phyloP scores from a whole-genome alignment of 2,797 vertebrate species.

The Rachycentron canadum region DNA sequence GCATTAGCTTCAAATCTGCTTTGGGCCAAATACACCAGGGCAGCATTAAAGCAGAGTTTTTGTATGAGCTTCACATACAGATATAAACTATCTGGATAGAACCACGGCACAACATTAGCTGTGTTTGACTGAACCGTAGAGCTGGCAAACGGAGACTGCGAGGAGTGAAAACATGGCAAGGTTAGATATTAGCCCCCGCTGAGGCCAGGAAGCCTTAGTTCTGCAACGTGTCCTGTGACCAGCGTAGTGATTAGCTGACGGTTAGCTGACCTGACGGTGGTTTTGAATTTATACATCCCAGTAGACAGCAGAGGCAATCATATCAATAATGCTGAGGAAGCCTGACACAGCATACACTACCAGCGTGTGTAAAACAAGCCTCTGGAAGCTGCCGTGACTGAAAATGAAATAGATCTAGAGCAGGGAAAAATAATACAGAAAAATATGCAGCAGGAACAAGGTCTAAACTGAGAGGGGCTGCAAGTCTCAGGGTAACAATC shows the following conservation, averaged over 20 bases:
- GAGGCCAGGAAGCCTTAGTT: conserved; percentile 60
- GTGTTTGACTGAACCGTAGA: conserved; percentile 51
- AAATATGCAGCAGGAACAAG: not conserved
- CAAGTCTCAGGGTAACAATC: not conserved
- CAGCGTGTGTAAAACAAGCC: conserved; percentile 75
- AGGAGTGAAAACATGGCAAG: conserved; percentile 53
- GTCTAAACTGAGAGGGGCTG: not conserved
- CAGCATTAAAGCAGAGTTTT: conserved; percentile 15
- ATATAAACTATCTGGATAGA: conserved; percentile 37
- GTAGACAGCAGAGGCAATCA: conserved; percentile 67
- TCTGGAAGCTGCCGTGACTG: conserved; percentile 46
- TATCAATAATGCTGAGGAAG: conserved; percentile 72
- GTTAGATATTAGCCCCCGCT: conserved; percentile 48
- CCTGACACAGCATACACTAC: conserved; percentile 72
- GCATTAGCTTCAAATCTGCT: conserved; percentile 22
- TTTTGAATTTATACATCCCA: conserved; percentile 72
- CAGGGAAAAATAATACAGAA: conserved; percentile 30
- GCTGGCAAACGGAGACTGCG: conserved; percentile 29
- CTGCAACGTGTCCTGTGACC: conserved; percentile 56
- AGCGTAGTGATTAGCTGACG: conserved; percentile 67
- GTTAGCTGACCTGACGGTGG: conserved; percentile 68
- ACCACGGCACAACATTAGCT: conserved; percentile 33
- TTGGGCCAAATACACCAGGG: conserved; percentile 1
- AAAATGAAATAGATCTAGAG: conserved; percentile 58
- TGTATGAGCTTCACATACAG: conserved; percentile 6